Conservation (phyloP, 2,888 invertebrate species). For the Tenodera sinensis region DNA sequence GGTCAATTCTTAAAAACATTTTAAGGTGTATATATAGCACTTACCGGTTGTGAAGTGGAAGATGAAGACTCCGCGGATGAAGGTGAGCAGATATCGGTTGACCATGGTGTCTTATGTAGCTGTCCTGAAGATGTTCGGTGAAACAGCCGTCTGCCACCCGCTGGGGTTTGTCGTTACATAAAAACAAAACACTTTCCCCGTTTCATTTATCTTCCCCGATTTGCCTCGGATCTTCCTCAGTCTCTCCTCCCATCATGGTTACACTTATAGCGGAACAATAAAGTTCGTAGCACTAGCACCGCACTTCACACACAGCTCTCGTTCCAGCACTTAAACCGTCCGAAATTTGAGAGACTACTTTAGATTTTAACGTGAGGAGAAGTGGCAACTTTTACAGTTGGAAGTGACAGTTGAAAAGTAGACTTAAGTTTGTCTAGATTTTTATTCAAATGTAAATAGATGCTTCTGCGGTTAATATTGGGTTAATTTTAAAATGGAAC, state of each 20-base stretch:
- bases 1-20: too few species aligned
- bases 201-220: neutral
- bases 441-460: neutral
- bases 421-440: neutral
- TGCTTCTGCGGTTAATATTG: neutral
- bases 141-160: neutral
- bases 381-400: neutral
- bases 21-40: too few species aligned
- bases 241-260: neutral
- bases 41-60: neutral
- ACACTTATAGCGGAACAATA: neutral
- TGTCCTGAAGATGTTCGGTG: neutral
- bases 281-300: neutral
- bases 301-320: neutral
- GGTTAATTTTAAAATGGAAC: neutral
- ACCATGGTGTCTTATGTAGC: neutral
- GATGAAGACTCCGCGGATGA: neutral
- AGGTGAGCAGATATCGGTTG: neutral
- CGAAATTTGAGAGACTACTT: neutral
- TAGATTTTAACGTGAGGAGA: neutral
- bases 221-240: neutral
- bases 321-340: neutral
- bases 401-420: neutral
- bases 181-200: neutral
- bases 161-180: neutral